Evolutionary conservation across 2,797 vertebrate genomes (phyloP).

Genomic region (Coregonus suidteri): DNA sequence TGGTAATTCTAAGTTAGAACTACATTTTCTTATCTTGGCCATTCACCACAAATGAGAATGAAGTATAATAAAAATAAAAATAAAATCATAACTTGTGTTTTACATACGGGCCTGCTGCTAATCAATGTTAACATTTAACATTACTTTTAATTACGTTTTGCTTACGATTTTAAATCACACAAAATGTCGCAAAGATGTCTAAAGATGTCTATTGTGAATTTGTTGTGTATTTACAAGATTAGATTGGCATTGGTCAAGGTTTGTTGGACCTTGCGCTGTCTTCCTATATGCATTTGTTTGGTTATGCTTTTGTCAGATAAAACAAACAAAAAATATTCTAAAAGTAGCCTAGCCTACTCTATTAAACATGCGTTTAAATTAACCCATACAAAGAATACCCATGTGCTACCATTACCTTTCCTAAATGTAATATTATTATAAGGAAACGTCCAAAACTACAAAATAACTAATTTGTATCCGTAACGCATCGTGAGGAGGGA

Average conservation of each 20-base stretch:
- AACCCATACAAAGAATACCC: constrained; percentile 11
- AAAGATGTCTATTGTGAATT: not conserved
- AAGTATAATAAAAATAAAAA: constrained; percentile 56
- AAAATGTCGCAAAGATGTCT: constrained; percentile 45
- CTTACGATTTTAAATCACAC: constrained; percentile 51
- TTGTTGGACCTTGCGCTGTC: not conserved
- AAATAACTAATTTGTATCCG: constrained; percentile 21
- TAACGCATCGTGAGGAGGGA: constrained; percentile 53
- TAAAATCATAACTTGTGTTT: constrained; percentile 45
- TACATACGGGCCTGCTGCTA: constrained; percentile 46
- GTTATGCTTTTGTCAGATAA: constrained; percentile 39
- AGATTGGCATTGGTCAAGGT: constrained; percentile 54
- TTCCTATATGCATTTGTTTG: constrained; percentile 24
- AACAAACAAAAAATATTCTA: constrained; percentile 11
- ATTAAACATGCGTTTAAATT: constrained; percentile 67
- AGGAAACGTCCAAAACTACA: not conserved
- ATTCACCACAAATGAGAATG: constrained; percentile 67
- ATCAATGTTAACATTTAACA: constrained; percentile 59
- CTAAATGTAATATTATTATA: constrained; percentile 18
- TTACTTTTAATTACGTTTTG: constrained; percentile 21
- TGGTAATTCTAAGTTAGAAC: constrained; percentile 69
- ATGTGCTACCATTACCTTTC: constrained; percentile 38
- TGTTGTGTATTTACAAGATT: constrained; percentile 70
- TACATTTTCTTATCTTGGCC: constrained; percentile 66
- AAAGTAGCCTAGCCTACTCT: constrained; percentile 46